A percentile compares a stretch with the other conserved stretches of the same genome.
Evolutionary conservation across 1,140 invertebrate species (phyloP).

Genomic region (Caenorhabditis tropicalis): DNA sequence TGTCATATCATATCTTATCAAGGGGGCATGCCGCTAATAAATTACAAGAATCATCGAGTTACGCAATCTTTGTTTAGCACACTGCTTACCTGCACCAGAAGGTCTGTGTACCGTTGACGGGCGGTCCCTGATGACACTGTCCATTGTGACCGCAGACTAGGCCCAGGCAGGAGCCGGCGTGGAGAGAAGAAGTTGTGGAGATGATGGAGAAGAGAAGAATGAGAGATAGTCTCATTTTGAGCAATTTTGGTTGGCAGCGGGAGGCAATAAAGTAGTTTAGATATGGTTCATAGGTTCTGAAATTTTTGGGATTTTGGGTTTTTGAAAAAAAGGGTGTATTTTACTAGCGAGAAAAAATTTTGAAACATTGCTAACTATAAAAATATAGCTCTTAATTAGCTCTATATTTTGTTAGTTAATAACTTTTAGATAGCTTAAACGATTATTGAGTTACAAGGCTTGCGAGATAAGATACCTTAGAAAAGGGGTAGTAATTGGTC

Average conservation of each 20-base stretch:
- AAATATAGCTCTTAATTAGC: too few species aligned
- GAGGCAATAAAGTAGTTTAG: too few species aligned
- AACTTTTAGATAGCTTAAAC: too few species aligned
- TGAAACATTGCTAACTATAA: too few species aligned
- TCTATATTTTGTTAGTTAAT: too few species aligned
- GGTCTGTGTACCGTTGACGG: background rate
- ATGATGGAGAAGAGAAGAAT: background rate
- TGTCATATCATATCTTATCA: too few species aligned
- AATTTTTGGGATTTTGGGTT: background rate
- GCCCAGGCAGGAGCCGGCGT: background rate
- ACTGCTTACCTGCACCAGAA: constrained; percentile 16
- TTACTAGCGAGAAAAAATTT: too few species aligned
- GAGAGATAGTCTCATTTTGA: background rate
- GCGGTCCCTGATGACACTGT: background rate
- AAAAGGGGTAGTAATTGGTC: too few species aligned
- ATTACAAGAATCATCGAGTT: background rate
- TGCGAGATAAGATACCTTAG: too few species aligned
- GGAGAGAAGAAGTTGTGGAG: background rate
- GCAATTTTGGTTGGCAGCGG: background rate
- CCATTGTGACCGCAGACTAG: background rate
- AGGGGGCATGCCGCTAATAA: too few species aligned
- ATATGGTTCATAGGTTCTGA: background rate
- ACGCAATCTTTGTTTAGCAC: too few species aligned
- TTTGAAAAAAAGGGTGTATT: background rate
- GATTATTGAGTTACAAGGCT: too few species aligned